Conservation (phyloP, 1,140 invertebrate genomes). For the Apolygus lucorum region DNA sequence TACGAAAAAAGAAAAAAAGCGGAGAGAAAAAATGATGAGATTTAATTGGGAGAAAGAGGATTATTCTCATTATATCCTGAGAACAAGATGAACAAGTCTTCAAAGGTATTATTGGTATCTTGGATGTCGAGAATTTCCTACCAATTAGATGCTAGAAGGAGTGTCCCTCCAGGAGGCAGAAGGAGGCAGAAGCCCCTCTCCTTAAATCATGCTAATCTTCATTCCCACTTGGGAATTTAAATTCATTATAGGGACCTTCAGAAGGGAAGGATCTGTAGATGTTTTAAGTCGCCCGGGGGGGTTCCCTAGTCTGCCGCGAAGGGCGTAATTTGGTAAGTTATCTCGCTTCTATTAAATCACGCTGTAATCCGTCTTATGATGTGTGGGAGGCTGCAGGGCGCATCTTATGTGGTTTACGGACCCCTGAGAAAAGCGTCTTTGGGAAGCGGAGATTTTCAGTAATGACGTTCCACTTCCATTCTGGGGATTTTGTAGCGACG, state of each 20-base stretch:
- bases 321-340: conserved; percentile 15
- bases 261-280: conserved; percentile 3
- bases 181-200: background rate
- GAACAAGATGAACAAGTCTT: background rate
- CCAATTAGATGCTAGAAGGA: conserved; percentile 16
- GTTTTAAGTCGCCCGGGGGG: background rate
- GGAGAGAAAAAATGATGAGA: conserved; percentile 17
- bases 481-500: background rate
- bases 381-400: background rate
- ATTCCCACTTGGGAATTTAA: conserved; percentile 13
- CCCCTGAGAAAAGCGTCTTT: background rate
- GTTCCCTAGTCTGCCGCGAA: background rate
- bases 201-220: conserved; percentile 11
- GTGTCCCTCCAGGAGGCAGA: background rate
- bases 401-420: conserved; percentile 6
- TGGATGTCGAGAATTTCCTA: background rate
- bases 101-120: conserved; percentile 7
- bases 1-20: background rate
- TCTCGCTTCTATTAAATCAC: conserved; percentile 8
- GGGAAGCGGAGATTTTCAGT: conserved; percentile 12
- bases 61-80: conserved; percentile 18
- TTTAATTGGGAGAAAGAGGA: conserved; percentile 16
- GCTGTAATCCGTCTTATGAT: conserved; percentile 10
- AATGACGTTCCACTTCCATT: background rate
- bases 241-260: conserved; percentile 9